phyloP scores from a whole-genome alignment of 2,113 vertebrate genomes.

The Chrysemys picta region DNA sequence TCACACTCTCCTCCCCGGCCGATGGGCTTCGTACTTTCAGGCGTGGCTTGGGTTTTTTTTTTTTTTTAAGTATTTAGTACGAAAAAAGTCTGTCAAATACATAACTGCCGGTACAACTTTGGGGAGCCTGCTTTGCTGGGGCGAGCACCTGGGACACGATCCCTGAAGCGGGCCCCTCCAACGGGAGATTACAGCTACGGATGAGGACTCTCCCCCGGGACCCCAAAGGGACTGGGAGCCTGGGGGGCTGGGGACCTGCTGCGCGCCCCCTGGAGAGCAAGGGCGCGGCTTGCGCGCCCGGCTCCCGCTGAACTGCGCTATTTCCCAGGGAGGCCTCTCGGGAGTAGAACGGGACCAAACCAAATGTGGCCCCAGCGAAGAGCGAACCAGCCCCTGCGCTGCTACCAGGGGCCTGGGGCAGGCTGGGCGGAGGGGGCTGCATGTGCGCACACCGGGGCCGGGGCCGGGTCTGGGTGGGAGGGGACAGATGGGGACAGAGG shows the following conservation, averaged over 20 bases:
- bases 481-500: neutral
- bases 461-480: neutral
- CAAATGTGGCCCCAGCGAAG: neutral
- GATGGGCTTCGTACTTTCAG: no score
- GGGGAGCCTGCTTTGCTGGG: neutral
- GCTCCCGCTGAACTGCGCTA: neutral
- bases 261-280: neutral
- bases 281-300: neutral
- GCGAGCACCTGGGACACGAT: neutral
- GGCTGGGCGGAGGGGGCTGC: no score
- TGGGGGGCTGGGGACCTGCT: neutral
- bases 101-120: no score
- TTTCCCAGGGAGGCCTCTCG: no score
- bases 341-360: neutral
- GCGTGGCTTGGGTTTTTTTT: no score
- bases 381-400: neutral
- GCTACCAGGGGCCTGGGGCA: constrained; percentile 44
- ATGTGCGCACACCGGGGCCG: neutral
- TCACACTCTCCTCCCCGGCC: neutral
- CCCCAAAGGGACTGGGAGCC: constrained; percentile 34
- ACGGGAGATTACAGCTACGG: neutral
- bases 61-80: no score
- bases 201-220: neutral
- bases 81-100: no score
- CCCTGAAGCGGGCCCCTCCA: neutral